Percentiles rank a stretch among this genome's conserved stretches.
Evolutionary conservation across 2,113 vertebrate genomes (phyloP).

Genomic region (Xenus cinereus): DNA sequence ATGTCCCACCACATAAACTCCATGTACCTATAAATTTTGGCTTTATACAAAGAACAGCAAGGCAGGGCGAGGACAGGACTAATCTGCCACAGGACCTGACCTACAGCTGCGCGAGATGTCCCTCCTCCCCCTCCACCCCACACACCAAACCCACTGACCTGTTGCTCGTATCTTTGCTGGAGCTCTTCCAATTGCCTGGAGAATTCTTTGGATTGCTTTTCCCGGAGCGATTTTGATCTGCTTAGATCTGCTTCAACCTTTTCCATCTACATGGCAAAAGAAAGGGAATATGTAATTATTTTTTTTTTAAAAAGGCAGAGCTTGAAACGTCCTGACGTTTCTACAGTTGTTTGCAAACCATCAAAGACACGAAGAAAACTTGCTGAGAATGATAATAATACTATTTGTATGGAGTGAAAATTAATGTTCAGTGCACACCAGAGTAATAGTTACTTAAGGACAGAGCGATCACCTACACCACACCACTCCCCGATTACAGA

Average conservation of each 20-base stretch:
- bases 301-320: neutral
- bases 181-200: slow-evolving; percentile 83
- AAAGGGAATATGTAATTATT: slow-evolving; percentile 76
- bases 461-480: neutral
- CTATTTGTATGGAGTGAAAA: neutral
- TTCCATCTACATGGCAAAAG: slow-evolving; percentile 83
- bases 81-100: neutral
- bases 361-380: neutral
- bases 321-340: neutral
- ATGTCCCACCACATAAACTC: neutral
- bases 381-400: neutral
- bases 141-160: slow-evolving; percentile 81
- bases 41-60: neutral
- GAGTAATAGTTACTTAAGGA: neutral
- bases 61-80: rapidly evolving
- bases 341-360: slow-evolving; percentile 19
- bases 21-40: neutral
- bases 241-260: slow-evolving; percentile 89
- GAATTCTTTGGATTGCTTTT: slow-evolving; percentile 89
- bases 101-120: neutral
- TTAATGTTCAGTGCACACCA: neutral
- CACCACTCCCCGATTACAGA: neutral
- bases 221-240: slow-evolving; percentile 86
- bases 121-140: neutral
- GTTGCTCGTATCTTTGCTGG: slow-evolving; percentile 83